phyloP scores from a whole-genome alignment of 2,888 invertebrate species.

The Papilio protenor region DNA sequence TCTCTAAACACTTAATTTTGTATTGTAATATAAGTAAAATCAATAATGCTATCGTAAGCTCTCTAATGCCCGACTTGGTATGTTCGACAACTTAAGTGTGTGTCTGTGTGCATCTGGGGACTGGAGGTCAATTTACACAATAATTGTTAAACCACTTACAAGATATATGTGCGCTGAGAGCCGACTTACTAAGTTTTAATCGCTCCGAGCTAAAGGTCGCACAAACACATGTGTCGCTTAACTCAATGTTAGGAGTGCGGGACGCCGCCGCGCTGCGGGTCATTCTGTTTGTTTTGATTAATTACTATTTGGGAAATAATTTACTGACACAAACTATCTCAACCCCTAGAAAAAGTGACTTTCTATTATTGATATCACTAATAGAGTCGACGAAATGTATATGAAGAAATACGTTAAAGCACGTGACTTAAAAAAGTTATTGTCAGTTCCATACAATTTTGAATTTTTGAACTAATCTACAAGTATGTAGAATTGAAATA shows the following conservation, averaged over 20 bases:
- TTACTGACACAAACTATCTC: neutral
- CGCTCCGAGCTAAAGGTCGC: slow-evolving; percentile 4
- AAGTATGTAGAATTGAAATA: too few relatives aligned
- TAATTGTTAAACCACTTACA: slow-evolving; percentile 18
- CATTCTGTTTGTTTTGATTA: neutral
- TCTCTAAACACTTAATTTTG: neutral
- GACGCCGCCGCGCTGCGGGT: neutral
- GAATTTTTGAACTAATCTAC: neutral
- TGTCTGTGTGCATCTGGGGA: neutral
- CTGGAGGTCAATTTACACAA: slow-evolving; percentile 12
- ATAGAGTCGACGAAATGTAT: too few relatives aligned
- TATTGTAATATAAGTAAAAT: neutral
- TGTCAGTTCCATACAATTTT: neutral
- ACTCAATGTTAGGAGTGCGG: neutral
- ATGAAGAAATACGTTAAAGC: too few relatives aligned
- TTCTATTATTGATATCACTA: too few relatives aligned
- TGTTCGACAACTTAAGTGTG: neutral
- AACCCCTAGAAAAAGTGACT: neutral
- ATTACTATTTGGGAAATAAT: neutral
- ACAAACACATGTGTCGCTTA: slow-evolving; percentile 8
- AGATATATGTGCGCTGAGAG: neutral
- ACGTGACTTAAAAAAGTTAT: neutral
- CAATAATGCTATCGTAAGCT: neutral
- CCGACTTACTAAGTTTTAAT: slow-evolving; percentile 24
- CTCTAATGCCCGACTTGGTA: neutral